phyloP scores from a whole-genome alignment of 2,888 invertebrate genomes.

The Scaptodrosophila latifasciaeformis region DNA sequence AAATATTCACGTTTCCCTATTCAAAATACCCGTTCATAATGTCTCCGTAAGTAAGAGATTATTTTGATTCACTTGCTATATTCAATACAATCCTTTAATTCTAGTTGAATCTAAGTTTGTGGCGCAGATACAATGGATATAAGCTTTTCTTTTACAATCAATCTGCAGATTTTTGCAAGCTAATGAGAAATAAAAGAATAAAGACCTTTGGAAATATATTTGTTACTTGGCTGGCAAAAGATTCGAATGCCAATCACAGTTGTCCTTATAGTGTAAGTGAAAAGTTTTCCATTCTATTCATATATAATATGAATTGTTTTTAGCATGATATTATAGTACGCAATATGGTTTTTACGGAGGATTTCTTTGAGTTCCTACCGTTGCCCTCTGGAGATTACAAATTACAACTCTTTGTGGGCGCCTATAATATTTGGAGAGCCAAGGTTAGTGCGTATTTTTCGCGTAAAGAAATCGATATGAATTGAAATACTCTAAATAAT shows the following conservation, averaged over 20 bases:
- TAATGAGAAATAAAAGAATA: no score
- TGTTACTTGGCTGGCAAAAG: not conserved
- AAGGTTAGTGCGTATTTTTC: slow-evolving; percentile 1
- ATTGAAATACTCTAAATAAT: no score
- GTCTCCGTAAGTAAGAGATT: slow-evolving; percentile 13
- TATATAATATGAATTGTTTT: not conserved
- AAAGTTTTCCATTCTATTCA: not conserved
- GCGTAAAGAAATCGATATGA: no score
- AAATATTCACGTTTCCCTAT: slow-evolving; percentile 3
- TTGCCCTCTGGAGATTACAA: slow-evolving; percentile 30
- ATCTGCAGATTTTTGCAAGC: not conserved
- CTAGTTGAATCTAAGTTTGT: slow-evolving; percentile 4
- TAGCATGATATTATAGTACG: not conserved
- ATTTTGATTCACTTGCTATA: not conserved
- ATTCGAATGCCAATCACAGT: slow-evolving; percentile 1
- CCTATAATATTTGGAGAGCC: slow-evolving; percentile 15
- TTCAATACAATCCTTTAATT: not conserved
- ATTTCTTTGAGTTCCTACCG: not conserved
- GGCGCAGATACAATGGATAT: not conserved
- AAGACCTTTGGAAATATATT: not conserved
- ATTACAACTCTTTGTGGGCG: slow-evolving; percentile 1
- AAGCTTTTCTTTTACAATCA: slow-evolving; percentile 6
- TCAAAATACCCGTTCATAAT: slow-evolving; percentile 9
- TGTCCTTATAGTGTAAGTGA: slow-evolving; percentile 5
- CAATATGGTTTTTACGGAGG: not conserved